Evolutionary conservation across 2,888 invertebrate genomes (phyloP).

Genomic region (Eristalinus sepulchralis): DNA sequence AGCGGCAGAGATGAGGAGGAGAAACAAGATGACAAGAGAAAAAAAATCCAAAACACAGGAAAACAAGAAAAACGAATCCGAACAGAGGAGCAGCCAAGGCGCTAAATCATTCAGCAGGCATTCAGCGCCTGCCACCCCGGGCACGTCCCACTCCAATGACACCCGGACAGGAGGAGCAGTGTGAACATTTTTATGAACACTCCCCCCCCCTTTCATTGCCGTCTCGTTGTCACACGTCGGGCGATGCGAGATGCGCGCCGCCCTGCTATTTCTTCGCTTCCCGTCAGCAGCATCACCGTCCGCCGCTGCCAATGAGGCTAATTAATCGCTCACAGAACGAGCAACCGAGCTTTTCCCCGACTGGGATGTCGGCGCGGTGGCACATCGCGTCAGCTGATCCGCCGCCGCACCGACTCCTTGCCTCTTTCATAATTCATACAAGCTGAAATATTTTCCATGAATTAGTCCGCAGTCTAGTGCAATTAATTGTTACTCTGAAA

Average conservation of each 20-base stretch:
- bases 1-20: background rate
- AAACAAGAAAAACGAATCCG: constrained; percentile 9
- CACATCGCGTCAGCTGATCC: background rate
- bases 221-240: constrained; percentile 47
- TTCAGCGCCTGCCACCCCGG: constrained; percentile 5
- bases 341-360: constrained; percentile 17
- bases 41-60: background rate
- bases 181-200: constrained; percentile 38
- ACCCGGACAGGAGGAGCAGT: background rate
- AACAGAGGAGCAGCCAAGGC: constrained; percentile 43
- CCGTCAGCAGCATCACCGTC: constrained; percentile 16
- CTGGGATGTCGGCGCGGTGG: background rate
- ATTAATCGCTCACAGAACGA: constrained; percentile 50
- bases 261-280: constrained; percentile 30
- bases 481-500: constrained; percentile 67
- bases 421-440: constrained; percentile 61
- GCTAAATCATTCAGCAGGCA: constrained; percentile 66
- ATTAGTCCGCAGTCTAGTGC: constrained; percentile 69
- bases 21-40: background rate
- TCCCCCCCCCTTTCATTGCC: background rate
- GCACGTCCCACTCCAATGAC: background rate
- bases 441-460: constrained; percentile 58
- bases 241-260: constrained; percentile 36
- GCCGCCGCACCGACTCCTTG: background rate
- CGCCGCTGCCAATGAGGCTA: constrained; percentile 56